Percentiles rank a stretch among this genome's conserved stretches.
phyloP scores from a whole-genome alignment of 1,140 invertebrate genomes.

The Drosophila leontia region DNA sequence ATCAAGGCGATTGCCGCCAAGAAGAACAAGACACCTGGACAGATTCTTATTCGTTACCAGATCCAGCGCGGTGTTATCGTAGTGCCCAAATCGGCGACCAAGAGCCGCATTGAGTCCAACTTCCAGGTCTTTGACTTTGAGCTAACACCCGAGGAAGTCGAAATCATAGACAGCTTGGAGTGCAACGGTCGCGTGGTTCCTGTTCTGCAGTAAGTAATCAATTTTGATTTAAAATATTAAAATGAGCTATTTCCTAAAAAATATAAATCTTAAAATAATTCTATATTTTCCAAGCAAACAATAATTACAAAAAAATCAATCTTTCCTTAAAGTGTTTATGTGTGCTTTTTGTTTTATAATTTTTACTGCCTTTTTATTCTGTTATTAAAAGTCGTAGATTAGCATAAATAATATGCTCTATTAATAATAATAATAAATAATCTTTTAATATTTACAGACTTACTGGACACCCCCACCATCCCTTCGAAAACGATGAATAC shows the following conservation, averaged over 20 bases:
- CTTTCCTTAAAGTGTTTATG: too few relatives aligned
- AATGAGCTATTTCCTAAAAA: too few relatives aligned
- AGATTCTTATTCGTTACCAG: slow-evolving; percentile 89
- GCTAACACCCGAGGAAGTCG: slow-evolving; percentile 87
- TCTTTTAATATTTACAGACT: slow-evolving; percentile 1
- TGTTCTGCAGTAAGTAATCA: slow-evolving; percentile 83
- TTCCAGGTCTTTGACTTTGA: slow-evolving; percentile 90
- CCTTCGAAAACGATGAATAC: slow-evolving; percentile 16
- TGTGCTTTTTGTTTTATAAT: too few relatives aligned
- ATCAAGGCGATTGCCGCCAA: slow-evolving; percentile 87
- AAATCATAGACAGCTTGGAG: slow-evolving; percentile 85
- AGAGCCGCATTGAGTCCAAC: slow-evolving; percentile 89
- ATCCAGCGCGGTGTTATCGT: slow-evolving; percentile 88
- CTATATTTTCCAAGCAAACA: not conserved
- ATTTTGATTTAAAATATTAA: not conserved
- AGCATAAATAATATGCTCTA: too few relatives aligned
- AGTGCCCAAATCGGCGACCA: slow-evolving; percentile 89
- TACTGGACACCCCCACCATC: slow-evolving; percentile 7
- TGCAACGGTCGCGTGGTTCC: slow-evolving; percentile 85
- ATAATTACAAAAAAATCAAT: not conserved
- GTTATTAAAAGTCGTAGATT: too few relatives aligned
- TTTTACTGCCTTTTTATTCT: too few relatives aligned
- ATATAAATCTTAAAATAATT: not conserved
- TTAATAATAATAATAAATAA: too few relatives aligned
- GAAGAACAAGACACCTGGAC: slow-evolving; percentile 89